Conservation (phyloP, 2,113 vertebrate species). For the Gobius niger region DNA sequence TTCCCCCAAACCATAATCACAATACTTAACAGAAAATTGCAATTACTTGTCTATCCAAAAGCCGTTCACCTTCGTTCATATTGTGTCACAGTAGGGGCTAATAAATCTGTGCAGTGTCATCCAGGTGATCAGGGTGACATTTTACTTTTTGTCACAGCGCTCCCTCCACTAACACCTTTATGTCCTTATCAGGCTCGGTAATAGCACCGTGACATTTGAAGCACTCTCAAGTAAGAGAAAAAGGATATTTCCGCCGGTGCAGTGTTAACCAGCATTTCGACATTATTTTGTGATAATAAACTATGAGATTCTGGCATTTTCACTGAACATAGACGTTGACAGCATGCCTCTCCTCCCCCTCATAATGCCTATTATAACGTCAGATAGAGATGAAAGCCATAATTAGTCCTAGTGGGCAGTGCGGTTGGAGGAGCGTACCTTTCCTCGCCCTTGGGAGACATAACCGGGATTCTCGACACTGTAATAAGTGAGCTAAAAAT, state of each 20-base stretch:
- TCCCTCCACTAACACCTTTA: background rate
- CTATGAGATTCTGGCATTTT: background rate
- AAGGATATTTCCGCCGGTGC: background rate
- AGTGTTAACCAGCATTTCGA: background rate
- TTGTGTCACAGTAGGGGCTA: background rate
- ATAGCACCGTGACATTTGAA: slow-evolving; percentile 1
- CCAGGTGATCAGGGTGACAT: slow-evolving; percentile 9
- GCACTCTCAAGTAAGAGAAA: background rate
- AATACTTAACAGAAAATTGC: background rate
- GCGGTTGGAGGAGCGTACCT: slow-evolving; percentile 18
- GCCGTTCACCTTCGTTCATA: background rate
- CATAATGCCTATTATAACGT: slow-evolving; percentile 23
- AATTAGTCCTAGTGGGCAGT: slow-evolving; percentile 32
- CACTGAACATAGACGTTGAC: background rate
- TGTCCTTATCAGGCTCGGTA: background rate
- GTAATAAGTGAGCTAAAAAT: slow-evolving; percentile 48
- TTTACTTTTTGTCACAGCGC: background rate
- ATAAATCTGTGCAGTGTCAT: background rate
- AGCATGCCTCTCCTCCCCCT: slow-evolving; percentile 3
- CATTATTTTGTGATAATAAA: background rate
- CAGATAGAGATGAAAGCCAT: slow-evolving; percentile 26
- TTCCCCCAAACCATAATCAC: background rate
- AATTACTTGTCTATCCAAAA: background rate
- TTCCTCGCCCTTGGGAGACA: slow-evolving; percentile 38
- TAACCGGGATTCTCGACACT: slow-evolving; percentile 22